Evolutionary conservation across 2,888 invertebrate genomes (phyloP).

Genomic region (Panzeria rudis): DNA sequence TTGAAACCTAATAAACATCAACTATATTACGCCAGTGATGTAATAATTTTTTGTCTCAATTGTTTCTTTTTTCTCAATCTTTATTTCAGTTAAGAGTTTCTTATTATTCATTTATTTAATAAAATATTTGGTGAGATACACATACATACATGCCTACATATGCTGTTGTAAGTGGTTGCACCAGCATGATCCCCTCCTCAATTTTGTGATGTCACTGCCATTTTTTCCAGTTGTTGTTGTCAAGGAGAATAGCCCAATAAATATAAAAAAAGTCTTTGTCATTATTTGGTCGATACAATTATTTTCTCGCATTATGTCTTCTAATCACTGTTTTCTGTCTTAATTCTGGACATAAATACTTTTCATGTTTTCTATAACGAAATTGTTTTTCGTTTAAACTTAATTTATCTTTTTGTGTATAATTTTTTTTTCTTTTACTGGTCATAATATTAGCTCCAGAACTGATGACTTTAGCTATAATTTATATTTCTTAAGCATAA

Average conservation of each 20-base stretch:
- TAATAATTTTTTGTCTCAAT: background rate
- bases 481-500: constrained; percentile 52
- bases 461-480: constrained; percentile 55
- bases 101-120: too few species aligned
- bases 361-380: constrained; percentile 31
- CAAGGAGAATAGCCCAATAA: constrained; percentile 5
- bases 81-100: background rate
- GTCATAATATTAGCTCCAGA: constrained; percentile 50
- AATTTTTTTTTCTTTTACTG: background rate
- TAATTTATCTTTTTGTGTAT: constrained; percentile 36
- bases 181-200: constrained; percentile 8
- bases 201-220: constrained; percentile 4
- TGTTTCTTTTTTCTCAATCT: background rate
- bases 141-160: background rate
- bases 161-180: background rate
- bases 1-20: background rate
- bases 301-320: constrained; percentile 53
- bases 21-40: background rate
- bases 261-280: background rate
- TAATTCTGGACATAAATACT: constrained; percentile 63
- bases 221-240: background rate
- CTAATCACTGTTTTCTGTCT: constrained; percentile 65
- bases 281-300: constrained; percentile 5
- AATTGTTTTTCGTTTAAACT: background rate
- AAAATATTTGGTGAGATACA: background rate